These are phyloP conservation scores for Cyanocitta stelleri DNA, from an alignment of 2,113 vertebrate genomes.

Conservation along the genomic window DNA sequence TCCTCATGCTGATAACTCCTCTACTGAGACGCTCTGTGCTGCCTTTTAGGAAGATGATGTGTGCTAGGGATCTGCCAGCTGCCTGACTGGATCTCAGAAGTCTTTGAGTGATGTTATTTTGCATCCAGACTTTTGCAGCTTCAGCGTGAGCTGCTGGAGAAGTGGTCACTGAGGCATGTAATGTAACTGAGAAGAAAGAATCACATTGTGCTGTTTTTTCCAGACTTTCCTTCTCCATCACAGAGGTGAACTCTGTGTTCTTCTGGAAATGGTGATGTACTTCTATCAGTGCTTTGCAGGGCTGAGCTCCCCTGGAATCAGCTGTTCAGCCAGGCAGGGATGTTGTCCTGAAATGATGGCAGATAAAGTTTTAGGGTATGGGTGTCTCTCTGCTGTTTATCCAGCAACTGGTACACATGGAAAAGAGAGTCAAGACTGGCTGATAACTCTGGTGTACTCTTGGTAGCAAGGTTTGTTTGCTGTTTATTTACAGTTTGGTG, in stretches of 20 bases:
- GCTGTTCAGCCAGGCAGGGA: neutral
- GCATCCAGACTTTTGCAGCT: neutral
- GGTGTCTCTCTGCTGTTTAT: neutral
- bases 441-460: neutral
- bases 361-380: neutral
- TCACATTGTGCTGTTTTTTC: neutral
- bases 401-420: neutral
- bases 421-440: neutral
- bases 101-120: neutral
- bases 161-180: neutral
- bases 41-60: conserved; percentile 19
- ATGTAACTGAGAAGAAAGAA: neutral
- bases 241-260: neutral
- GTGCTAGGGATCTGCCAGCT: neutral
- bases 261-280: neutral
- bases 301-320: neutral
- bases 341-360: neutral
- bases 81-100: neutral
- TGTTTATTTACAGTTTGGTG: neutral
- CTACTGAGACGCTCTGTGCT: neutral
- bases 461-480: neutral
- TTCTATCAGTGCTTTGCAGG: neutral
- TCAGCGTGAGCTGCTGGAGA: neutral
- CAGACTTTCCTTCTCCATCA: neutral
- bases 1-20: neutral